phyloP scores from a whole-genome alignment of 1,140 invertebrate species.

The Glomeris maerens region DNA sequence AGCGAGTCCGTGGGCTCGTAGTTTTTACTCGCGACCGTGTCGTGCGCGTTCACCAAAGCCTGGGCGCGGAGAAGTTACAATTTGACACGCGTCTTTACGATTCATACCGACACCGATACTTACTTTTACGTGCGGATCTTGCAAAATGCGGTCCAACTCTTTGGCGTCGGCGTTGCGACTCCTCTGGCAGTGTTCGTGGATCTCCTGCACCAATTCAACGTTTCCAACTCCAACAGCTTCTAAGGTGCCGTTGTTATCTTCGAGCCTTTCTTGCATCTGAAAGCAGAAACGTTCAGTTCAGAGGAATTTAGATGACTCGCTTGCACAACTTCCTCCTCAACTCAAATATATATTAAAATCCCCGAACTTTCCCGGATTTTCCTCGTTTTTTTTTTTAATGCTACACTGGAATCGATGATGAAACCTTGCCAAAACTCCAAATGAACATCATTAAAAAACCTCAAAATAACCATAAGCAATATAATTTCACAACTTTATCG shows the following conservation, averaged over 20 bases:
- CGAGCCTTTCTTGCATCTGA: slow-evolving; percentile 39
- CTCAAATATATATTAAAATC: too few species aligned
- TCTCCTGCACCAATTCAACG: slow-evolving; percentile 25
- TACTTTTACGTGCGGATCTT: slow-evolving; percentile 34
- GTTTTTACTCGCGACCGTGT: slow-evolving; percentile 43
- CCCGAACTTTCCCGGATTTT: too few species aligned
- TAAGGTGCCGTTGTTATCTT: slow-evolving; percentile 28
- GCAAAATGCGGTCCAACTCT: slow-evolving; percentile 35
- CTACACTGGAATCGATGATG: too few species aligned
- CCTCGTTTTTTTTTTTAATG: too few species aligned
- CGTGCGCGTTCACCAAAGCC: slow-evolving; percentile 51
- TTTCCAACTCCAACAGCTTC: slow-evolving; percentile 32
- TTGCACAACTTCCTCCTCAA: too few species aligned
- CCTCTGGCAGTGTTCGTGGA: slow-evolving; percentile 27
- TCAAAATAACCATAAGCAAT: too few species aligned
- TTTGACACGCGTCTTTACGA: not conserved
- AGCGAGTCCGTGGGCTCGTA: slow-evolving; percentile 28
- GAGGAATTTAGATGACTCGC: too few species aligned
- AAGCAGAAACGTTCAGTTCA: too few species aligned
- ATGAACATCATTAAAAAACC: too few species aligned
- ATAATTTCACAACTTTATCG: too few species aligned
- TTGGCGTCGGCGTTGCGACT: slow-evolving; percentile 32
- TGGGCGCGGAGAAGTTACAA: slow-evolving; percentile 17
- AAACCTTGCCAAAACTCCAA: too few species aligned
- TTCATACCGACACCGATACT: too few species aligned